phyloP scores from a whole-genome alignment of 1,140 invertebrate species.

The Drosophila kurseongensis region DNA sequence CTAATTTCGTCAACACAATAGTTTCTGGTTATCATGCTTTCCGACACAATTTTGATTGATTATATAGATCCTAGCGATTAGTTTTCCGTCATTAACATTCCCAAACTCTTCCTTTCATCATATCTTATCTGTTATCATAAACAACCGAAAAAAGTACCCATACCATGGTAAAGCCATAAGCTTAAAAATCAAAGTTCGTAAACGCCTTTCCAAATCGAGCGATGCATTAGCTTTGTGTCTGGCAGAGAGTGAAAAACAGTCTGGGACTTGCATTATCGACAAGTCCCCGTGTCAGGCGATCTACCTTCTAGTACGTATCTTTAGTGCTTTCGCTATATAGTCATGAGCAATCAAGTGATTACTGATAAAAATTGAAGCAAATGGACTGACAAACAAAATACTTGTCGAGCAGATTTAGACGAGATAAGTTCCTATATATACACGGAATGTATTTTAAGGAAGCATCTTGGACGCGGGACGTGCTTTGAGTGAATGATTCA shows the following conservation, averaged over 20 bases:
- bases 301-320: conserved; percentile 26
- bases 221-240: conserved; percentile 6
- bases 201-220: conserved; percentile 19
- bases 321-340: conserved; percentile 30
- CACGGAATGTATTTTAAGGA: conserved; percentile 33
- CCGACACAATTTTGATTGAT: conserved; percentile 40
- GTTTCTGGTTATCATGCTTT: conserved; percentile 8
- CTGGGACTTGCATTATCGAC: conserved; percentile 33
- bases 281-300: conserved; percentile 21
- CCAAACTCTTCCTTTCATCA: conserved; percentile 23
- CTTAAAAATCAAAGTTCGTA: conserved; percentile 25
- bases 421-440: conserved; percentile 5
- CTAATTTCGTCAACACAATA: neutral
- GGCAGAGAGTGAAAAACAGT: conserved; percentile 8
- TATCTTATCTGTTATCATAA: conserved; percentile 36
- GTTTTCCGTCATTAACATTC: conserved; percentile 17
- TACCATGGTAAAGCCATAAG: conserved; percentile 11
- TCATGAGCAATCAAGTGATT: conserved; percentile 51
- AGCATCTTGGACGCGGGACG: conserved; percentile 35
- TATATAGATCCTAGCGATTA: conserved; percentile 24
- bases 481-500: conserved; percentile 44
- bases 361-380: conserved; percentile 51
- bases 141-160: conserved; percentile 11
- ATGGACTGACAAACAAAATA: conserved; percentile 39
- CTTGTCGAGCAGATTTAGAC: conserved; percentile 21